These are phyloP conservation scores for Verasper variegatus DNA, from an alignment of 2,113 vertebrate genomes.

Conservation along the genomic window DNA sequence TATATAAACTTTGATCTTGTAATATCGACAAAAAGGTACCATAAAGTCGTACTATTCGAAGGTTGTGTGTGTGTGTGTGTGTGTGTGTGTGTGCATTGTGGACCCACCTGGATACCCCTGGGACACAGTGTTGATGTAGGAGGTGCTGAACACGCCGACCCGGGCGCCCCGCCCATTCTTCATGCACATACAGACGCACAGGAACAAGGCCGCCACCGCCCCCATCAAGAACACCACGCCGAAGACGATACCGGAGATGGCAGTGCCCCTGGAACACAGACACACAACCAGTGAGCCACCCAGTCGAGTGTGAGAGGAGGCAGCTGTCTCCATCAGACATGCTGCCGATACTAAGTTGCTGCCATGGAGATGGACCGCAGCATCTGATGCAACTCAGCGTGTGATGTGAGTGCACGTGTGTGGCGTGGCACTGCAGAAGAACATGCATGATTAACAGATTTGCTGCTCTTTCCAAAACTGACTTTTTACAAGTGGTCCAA, in stretches of 20 bases:
- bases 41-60: too few relatives aligned
- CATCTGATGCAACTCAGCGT: constrained; percentile 44
- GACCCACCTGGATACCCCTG: constrained; percentile 84
- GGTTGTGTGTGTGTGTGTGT: not conserved
- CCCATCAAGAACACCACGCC: constrained; percentile 94
- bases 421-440: constrained; percentile 16
- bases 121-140: constrained; percentile 86
- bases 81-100: constrained; percentile 9
- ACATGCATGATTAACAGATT: constrained; percentile 40
- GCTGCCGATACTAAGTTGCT: constrained; percentile 37
- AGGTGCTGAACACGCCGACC: constrained; percentile 86
- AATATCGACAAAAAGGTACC: too few relatives aligned
- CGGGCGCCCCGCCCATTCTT: constrained; percentile 86
- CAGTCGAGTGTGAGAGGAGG: constrained; percentile 19
- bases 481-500: not conserved
- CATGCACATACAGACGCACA: constrained; percentile 93
- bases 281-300: constrained; percentile 26
- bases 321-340: constrained; percentile 47
- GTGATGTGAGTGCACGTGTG: constrained; percentile 5
- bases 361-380: constrained; percentile 49
- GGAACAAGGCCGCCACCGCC: constrained; percentile 87
- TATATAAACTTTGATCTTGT: too few relatives aligned
- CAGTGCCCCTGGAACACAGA: constrained; percentile 86
- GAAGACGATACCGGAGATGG: constrained; percentile 92
- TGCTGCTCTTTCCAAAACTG: not conserved